These are phyloP conservation scores for Maniola hyperantus DNA, from an alignment of 2,888 invertebrate species.

Conservation along the genomic window DNA sequence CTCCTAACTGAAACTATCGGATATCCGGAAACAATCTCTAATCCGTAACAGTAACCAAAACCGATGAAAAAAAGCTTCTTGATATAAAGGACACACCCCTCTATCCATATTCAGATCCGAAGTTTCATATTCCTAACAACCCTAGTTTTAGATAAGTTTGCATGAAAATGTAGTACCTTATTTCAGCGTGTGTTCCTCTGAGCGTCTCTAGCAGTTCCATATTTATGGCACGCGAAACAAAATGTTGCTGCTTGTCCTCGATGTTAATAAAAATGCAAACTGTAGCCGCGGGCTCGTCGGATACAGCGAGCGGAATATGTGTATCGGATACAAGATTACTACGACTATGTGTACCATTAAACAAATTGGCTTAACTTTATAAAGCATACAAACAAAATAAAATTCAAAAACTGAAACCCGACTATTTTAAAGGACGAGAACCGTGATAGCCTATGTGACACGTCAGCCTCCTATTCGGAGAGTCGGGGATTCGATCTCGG, in stretches of 20 bases:
- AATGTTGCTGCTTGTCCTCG: slow-evolving; percentile 73
- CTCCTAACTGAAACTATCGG: too few relatives aligned
- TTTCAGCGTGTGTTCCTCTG: slow-evolving; percentile 63
- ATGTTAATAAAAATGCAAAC: slow-evolving; percentile 81
- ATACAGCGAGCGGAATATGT: slow-evolving; percentile 58
- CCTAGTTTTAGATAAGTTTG: slow-evolving; percentile 69
- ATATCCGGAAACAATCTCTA: too few relatives aligned
- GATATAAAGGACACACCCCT: too few relatives aligned
- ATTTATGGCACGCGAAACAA: slow-evolving; percentile 80
- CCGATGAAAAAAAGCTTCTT: too few relatives aligned
- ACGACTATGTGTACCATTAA: slow-evolving; percentile 29
- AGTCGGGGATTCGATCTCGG: too few relatives aligned
- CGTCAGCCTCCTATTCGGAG: too few relatives aligned
- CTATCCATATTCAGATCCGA: too few relatives aligned
- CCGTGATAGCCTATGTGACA: too few relatives aligned
- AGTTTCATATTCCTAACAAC: too few relatives aligned
- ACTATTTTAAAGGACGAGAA: neutral
- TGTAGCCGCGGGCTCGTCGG: slow-evolving; percentile 65
- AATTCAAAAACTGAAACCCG: neutral
- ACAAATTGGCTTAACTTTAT: slow-evolving; percentile 29
- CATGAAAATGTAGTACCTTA: slow-evolving; percentile 67
- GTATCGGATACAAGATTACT: slow-evolving; percentile 47
- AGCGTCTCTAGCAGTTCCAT: slow-evolving; percentile 63
- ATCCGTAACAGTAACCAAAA: too few relatives aligned
- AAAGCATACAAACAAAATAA: neutral